Evolutionary conservation across 2,797 vertebrate genomes (phyloP), one percentile per base, ranked within the genome.

Genomic region (Dendrocincla fuliginosa): DNA sequence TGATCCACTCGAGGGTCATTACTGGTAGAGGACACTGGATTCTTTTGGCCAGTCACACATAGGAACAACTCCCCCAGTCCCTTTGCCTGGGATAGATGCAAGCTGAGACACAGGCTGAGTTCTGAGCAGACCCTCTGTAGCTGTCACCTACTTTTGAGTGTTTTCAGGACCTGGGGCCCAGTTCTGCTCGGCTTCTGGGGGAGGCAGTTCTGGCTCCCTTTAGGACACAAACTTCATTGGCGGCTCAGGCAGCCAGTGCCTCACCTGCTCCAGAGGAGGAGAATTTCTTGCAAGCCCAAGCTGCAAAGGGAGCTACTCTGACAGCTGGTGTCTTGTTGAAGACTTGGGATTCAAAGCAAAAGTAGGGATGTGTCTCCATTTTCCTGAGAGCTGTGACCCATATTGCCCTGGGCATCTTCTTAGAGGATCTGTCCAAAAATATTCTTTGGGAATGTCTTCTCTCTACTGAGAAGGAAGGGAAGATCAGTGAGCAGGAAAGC

Each of bases 51-150:
- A 81, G 23, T 3, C 24, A 67, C 39, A 46, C 19, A 11, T 0
- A 16, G 41, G n/a, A 46, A 87, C 13, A 68, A 16, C 23, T 42
- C 8, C 10, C 30, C 10, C 42, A 30, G 0, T 13, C 8, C 8
- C 16, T 83, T 52, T 3, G 1, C 18, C 27, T 33, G 28, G 52
- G 10, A 35, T 0, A 46, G 50, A 13, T 4, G 23, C 39, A 67
- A 73, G 42, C 35, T 41, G 75, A 60, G 61, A n/a, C 49, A 50
- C 25, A 22, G 24, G 8, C 39, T 56, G n/a, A 28, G 39, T 44
- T 78, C 47, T 0, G 0, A 13, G 22, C 1, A 3, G 27, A 68
- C 7, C 12, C 27, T 65, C 73, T 9, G 8, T 23, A 46, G 37
- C 19, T 13, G 5, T 53, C 22, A n/a, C 3, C 25, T 56, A 16